Percentiles rank a stretch among this genome's conserved stretches.
These are phyloP conservation scores for Amphimedon queenslandica DNA, from an alignment of 37 sponge, comb jelly and placozoan genomes.

Conservation along the genomic window DNA sequence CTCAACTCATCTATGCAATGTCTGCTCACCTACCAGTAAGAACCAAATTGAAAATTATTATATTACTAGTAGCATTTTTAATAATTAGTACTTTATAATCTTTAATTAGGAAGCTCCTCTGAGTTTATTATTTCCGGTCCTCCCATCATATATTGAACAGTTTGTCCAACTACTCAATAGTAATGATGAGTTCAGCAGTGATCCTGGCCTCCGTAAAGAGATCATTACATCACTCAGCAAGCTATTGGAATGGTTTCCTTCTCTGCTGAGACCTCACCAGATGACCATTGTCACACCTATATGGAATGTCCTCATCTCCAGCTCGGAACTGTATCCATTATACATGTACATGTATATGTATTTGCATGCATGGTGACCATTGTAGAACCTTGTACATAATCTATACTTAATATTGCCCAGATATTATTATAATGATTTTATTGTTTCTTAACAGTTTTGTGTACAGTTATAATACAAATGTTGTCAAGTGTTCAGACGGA, in stretches of 20 bases:
- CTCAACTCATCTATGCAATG: slow-evolving; percentile 31
- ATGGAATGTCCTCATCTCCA: slow-evolving; percentile 49
- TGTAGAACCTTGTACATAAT: background rate
- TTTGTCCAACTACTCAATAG: slow-evolving; percentile 41
- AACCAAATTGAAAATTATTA: background rate
- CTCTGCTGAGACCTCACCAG: slow-evolving; percentile 31
- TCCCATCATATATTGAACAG: slow-evolving; percentile 12
- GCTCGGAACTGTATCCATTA: slow-evolving; percentile 14
- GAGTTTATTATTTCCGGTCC: slow-evolving; percentile 26
- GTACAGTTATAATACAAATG: slow-evolving; percentile 29
- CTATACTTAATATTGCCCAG: background rate
- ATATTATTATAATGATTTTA: background rate
- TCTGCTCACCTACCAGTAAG: slow-evolving; percentile 44
- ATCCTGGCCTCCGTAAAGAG: slow-evolving; percentile 55
- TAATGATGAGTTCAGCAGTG: slow-evolving; percentile 9
- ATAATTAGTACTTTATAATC: too few relatives aligned
- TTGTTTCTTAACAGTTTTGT: background rate
- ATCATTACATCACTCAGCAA: slow-evolving; percentile 38
- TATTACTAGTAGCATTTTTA: too few relatives aligned
- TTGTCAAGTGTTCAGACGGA: slow-evolving; percentile 24
- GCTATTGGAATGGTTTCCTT: slow-evolving; percentile 48
- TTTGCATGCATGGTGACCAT: background rate
- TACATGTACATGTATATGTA: background rate
- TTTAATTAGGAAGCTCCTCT: slow-evolving; percentile 22
- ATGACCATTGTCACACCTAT: slow-evolving; percentile 39